Evolutionary conservation across 2,113 vertebrate species (phyloP), one percentile per base, ranked within the genome.

Genomic region (Herpailurus yagouaroundi): DNA sequence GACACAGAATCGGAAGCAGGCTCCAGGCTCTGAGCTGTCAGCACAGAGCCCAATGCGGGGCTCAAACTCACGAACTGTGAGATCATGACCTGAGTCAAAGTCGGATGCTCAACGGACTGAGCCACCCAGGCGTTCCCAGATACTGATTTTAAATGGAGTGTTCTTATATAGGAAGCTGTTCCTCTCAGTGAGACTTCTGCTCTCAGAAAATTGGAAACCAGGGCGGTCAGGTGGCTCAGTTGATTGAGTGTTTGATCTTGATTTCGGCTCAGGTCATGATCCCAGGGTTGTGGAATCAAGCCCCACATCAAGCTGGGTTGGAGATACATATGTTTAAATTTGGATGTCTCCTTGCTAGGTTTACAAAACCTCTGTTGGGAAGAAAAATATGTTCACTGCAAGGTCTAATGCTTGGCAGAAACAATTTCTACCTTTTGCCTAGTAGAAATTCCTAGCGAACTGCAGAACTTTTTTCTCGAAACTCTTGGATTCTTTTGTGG

Each of bases 251-350:
- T 60, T 60, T 60, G 57, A 23, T 60, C 57, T 60, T 19, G 57
- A 60, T 60, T 23, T 60, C 1, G 21, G 57, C 57, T 60, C 21
- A 60, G 57, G 57, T 60, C 57, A 60, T 23, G 57, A 25, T 60
- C 57, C 57, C 21, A 25, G 57, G 19, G 21, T 60, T 23, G 21
- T 60, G 57, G 57, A 60, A 60, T 60, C 57, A 6, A 60, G 57
- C 57, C 57, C 57, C 57, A 60, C 57, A 60, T 60, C 57, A 60
- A 60, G 57, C 57, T 25, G 76, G 6, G 4, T 86, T 95, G 52
- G 38, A 66, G 64, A 57, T 96, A 9, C n/a, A 0, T 83, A 9
- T 45, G 18, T 95, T 96, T 91, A 81, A 97, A 97, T 71, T 48
- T 85, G 15, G 57, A 48, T 0, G 13, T 8, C 57, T 91, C 19